A percentile compares a stretch with the other conserved stretches of the same genome.
Conservation (phyloP, 1,140 invertebrate species). For the Lepidurus arcticus region DNA sequence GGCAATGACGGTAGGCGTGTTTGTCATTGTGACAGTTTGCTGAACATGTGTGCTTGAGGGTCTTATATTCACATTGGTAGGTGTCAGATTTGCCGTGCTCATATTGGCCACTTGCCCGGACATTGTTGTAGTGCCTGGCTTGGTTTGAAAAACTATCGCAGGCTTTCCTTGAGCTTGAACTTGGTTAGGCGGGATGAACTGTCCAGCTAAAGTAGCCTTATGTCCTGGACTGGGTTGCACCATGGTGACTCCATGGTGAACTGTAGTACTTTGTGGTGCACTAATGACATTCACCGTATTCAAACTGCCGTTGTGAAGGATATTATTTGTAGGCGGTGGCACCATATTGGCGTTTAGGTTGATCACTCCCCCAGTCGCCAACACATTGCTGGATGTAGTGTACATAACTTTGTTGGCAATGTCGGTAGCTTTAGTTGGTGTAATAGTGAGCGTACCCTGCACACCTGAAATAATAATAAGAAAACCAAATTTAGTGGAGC, state of each 20-base stretch:
- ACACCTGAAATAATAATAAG: neutral
- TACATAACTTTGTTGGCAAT: slow-evolving; percentile 48
- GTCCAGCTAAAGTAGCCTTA: neutral
- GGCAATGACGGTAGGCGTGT: slow-evolving; percentile 28
- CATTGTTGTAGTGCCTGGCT: neutral
- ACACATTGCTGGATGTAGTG: slow-evolving; percentile 45
- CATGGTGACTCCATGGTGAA: neutral
- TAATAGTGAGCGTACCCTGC: neutral
- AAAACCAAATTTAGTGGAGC: no score
- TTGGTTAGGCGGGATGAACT: neutral
- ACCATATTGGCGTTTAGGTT: slow-evolving; percentile 43
- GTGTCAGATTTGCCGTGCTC: neutral
- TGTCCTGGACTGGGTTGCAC: neutral
- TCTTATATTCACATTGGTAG: neutral
- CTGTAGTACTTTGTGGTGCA: neutral
- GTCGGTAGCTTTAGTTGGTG: slow-evolving; percentile 41
- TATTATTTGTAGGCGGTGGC: slow-evolving; percentile 30
- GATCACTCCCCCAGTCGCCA: slow-evolving; percentile 44
- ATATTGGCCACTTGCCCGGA: neutral
- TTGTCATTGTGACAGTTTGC: slow-evolving; percentile 19
- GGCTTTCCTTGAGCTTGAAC: neutral
- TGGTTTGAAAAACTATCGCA: neutral
- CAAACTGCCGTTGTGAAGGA: neutral
- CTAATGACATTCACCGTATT: neutral
- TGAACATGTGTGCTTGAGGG: neutral